Evolutionary conservation across 2,113 vertebrate genomes (phyloP).

Genomic region (Lepus americanus): DNA sequence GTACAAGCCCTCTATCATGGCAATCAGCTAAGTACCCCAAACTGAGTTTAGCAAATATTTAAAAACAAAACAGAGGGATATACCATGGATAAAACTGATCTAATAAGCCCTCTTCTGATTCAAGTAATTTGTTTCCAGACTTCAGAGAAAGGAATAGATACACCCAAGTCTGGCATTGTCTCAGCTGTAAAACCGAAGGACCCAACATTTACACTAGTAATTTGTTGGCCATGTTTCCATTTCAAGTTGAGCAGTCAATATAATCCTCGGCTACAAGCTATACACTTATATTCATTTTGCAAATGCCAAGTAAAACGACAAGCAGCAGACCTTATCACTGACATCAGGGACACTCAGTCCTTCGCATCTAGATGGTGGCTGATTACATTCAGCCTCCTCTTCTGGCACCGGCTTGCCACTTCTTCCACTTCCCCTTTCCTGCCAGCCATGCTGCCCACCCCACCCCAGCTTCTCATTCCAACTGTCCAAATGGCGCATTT

Average conservation of each 20-base stretch:
- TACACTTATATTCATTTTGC: not conserved
- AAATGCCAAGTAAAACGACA: not conserved
- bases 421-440: slow-evolving; percentile 41
- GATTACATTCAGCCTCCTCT: not conserved
- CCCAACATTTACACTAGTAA: rapidly evolving
- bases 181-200: not conserved
- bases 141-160: not conserved
- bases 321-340: not conserved
- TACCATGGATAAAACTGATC: not conserved
- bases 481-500: not conserved
- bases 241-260: not conserved
- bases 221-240: not conserved
- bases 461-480: rapidly evolving
- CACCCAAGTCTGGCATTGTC: rapidly evolving
- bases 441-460: not conserved
- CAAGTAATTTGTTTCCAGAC: not conserved
- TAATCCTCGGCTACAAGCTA: not conserved
- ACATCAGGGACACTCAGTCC: not conserved
- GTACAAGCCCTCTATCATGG: not conserved
- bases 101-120: not conserved
- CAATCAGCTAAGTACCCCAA: not conserved
- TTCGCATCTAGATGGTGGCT: not conserved
- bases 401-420: not conserved
- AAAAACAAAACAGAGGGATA: not conserved
- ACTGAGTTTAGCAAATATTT: not conserved